These are phyloP conservation scores for Pygmarrhopalites habei DNA, from an alignment of 1,140 invertebrate species.

Conservation along the genomic window DNA sequence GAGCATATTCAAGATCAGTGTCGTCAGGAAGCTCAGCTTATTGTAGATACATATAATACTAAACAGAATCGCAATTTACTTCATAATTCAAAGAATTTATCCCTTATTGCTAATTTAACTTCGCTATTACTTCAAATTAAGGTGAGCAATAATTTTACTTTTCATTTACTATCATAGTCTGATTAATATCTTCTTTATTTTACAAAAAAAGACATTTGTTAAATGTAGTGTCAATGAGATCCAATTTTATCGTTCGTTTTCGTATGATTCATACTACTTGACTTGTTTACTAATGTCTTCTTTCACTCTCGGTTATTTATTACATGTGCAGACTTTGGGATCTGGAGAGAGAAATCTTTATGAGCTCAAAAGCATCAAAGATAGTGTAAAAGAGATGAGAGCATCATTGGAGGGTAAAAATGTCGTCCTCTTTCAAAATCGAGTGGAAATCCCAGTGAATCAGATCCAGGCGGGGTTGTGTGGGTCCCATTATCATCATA, in stretches of 20 bases:
- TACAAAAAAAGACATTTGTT: background rate
- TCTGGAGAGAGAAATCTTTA: conserved; percentile 84
- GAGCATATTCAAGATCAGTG: conserved; percentile 79
- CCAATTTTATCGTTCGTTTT: too few species aligned
- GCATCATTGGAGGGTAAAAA: conserved; percentile 68
- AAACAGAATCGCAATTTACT: conserved; percentile 46
- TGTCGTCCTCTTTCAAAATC: conserved; percentile 76
- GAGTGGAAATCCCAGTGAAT: conserved; percentile 84
- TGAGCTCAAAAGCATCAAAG: conserved; percentile 85
- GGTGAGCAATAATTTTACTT: conserved; percentile 44
- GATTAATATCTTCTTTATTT: background rate
- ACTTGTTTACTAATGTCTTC: too few species aligned
- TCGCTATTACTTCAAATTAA: conserved; percentile 88
- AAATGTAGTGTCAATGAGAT: background rate
- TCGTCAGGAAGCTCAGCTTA: conserved; percentile 68
- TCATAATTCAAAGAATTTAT: conserved; percentile 48
- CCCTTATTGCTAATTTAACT: conserved; percentile 77
- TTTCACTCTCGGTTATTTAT: too few species aligned
- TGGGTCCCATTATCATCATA: background rate
- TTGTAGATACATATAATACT: conserved; percentile 67
- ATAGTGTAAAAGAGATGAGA: conserved; percentile 82
- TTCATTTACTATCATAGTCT: background rate
- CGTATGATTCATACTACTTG: too few species aligned
- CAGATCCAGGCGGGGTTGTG: conserved; percentile 78
- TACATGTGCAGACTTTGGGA: conserved; percentile 66